phyloP scores from a whole-genome alignment of 1,140 invertebrate genomes.

The Drosophila hydei region DNA sequence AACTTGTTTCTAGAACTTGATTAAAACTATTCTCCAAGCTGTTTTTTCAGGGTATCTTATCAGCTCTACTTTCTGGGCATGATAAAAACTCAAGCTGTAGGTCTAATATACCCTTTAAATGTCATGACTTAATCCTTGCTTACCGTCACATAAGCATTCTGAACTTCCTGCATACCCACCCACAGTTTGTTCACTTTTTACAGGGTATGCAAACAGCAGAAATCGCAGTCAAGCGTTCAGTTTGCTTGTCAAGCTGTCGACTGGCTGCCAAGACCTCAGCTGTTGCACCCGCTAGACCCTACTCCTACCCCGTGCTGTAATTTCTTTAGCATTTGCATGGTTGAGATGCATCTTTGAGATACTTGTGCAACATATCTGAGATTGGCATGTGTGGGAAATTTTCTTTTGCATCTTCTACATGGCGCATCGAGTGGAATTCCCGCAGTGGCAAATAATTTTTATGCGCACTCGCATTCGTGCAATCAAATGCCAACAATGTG shows the following conservation, averaged over 20 bases:
- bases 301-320: no score
- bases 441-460: conserved; percentile 38
- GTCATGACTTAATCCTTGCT: background rate
- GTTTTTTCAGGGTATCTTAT: background rate
- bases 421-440: conserved; percentile 6
- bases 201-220: conserved; percentile 18
- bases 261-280: conserved; percentile 29
- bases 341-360: conserved; percentile 48
- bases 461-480: conserved; percentile 33
- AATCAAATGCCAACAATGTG: conserved; percentile 37
- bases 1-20: no score
- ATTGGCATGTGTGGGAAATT: conserved; percentile 72
- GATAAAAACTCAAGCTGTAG: background rate
- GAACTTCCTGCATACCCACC: background rate
- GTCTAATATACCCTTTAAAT: no score
- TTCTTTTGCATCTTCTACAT: conserved; percentile 36
- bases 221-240: background rate
- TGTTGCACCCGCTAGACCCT: background rate
- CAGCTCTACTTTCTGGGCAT: no score
- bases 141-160: background rate
- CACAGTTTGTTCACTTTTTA: background rate
- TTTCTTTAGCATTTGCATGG: conserved; percentile 69
- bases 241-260: conserved; percentile 38
- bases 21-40: no score
- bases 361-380: conserved; percentile 70